Evolutionary conservation across 2,113 vertebrate species (phyloP).

Genomic region (Anser brachyrhynchus): DNA sequence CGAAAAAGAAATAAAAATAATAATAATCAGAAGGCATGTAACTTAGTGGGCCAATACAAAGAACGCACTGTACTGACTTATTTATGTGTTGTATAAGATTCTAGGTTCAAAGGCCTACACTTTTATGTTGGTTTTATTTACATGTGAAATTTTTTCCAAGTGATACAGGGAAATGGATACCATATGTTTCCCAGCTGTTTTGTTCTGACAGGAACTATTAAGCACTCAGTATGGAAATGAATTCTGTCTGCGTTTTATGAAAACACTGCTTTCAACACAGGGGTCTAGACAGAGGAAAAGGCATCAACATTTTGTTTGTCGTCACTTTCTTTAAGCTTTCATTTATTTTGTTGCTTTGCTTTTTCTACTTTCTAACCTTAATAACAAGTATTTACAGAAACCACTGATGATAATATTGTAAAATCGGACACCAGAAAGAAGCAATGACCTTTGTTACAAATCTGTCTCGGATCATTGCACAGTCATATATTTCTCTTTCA

Average conservation of each 20-base stretch:
- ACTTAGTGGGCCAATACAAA: constrained; percentile 72
- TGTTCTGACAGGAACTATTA: constrained; percentile 81
- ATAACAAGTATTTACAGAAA: not conserved
- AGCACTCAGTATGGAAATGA: constrained; percentile 79
- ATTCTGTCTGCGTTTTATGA: constrained; percentile 82
- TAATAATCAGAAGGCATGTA: constrained; percentile 54
- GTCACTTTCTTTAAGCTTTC: constrained; percentile 56
- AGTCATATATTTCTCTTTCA: not conserved
- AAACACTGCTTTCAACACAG: constrained; percentile 79
- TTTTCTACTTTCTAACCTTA: constrained; percentile 38
- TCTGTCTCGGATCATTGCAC: not conserved
- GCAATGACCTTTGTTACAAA: not conserved
- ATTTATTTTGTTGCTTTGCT: constrained; percentile 31
- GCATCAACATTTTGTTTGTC: constrained; percentile 70
- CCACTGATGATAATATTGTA: not conserved
- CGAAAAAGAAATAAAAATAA: constrained; percentile 66
- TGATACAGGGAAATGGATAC: constrained; percentile 86
- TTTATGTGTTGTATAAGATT: constrained; percentile 80
- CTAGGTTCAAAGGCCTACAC: constrained; percentile 79
- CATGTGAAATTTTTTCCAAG: constrained; percentile 85
- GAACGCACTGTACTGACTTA: constrained; percentile 75
- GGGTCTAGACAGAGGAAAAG: constrained; percentile 73
- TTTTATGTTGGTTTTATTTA: constrained; percentile 88
- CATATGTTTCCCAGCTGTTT: constrained; percentile 87
- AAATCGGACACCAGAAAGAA: not conserved